Conservation (phyloP, 2,888 invertebrate species). For the Nymphalis polychloros region DNA sequence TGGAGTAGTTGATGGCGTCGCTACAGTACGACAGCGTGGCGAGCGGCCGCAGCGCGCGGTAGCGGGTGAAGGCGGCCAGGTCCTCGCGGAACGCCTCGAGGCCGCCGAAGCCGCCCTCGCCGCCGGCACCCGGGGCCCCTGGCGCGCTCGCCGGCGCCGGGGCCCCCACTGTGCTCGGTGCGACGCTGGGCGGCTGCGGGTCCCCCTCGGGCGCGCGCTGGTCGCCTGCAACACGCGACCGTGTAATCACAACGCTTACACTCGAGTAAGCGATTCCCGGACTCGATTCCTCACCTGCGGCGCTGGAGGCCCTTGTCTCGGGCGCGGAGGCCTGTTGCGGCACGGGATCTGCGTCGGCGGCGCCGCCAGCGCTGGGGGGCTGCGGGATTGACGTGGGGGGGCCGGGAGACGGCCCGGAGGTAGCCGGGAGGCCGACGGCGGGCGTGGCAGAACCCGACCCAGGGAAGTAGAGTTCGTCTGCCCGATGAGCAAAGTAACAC, state of each 20-base stretch:
- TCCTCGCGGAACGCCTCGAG: constrained; percentile 91
- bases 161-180: constrained; percentile 64
- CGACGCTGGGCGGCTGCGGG: constrained; percentile 63
- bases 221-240: constrained; percentile 30
- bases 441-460: constrained; percentile 52
- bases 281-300: constrained; percentile 43
- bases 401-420: constrained; percentile 24
- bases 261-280: no score
- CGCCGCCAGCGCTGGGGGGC: constrained; percentile 30
- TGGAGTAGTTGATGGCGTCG: constrained; percentile 93
- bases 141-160: constrained; percentile 63
- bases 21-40: constrained; percentile 95
- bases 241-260: no score
- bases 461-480: constrained; percentile 86
- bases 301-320: constrained; percentile 50
- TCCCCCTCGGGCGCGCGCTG: constrained; percentile 47
- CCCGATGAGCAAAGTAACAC: constrained; percentile 90
- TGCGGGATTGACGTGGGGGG: constrained; percentile 20
- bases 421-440: constrained; percentile 46
- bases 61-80: constrained; percentile 90
- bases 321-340: constrained; percentile 41
- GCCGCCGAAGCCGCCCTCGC: constrained; percentile 62
- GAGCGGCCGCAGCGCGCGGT: constrained; percentile 87
- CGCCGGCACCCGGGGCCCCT: constrained; percentile 47
- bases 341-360: constrained; percentile 40